Conservation (phyloP, 2,113 vertebrate genomes). For the Microcebus ravelobensis region DNA sequence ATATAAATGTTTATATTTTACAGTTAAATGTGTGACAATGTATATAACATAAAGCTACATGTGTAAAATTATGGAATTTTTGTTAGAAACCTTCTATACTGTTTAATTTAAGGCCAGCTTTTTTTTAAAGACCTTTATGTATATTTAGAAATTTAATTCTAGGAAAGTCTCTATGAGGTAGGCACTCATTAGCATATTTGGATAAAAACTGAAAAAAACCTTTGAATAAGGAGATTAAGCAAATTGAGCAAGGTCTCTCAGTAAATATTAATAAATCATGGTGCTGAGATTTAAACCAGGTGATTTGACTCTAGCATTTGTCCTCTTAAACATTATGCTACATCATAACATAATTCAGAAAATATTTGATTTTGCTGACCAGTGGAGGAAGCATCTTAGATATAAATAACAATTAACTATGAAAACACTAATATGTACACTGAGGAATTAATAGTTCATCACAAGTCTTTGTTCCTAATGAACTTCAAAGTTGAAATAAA, state of each 20-base stretch:
- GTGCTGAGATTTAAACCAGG: neutral
- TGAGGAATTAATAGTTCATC: neutral
- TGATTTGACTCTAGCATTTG: neutral
- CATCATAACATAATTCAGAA: neutral
- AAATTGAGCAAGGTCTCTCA: neutral
- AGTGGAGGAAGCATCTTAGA: neutral
- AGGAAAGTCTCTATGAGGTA: neutral
- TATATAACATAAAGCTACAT: neutral
- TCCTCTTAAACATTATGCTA: neutral
- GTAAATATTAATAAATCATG: neutral
- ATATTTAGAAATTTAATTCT: neutral
- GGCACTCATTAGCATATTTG: neutral
- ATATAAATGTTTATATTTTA: neutral
- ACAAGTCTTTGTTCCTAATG: neutral
- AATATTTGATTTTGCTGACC: neutral
- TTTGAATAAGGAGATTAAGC: neutral
- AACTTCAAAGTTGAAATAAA: neutral
- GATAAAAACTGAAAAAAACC: neutral
- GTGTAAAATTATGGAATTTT: neutral
- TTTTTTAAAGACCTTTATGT: neutral
- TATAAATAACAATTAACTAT: neutral
- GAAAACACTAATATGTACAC: neutral
- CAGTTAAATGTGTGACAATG: neutral
- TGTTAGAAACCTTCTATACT: neutral
- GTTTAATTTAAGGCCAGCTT: neutral